Percentiles rank a stretch among this genome's conserved stretches.
Evolutionary conservation across 2,888 invertebrate species (phyloP).

Genomic region (Ectemnius lituratus): DNA sequence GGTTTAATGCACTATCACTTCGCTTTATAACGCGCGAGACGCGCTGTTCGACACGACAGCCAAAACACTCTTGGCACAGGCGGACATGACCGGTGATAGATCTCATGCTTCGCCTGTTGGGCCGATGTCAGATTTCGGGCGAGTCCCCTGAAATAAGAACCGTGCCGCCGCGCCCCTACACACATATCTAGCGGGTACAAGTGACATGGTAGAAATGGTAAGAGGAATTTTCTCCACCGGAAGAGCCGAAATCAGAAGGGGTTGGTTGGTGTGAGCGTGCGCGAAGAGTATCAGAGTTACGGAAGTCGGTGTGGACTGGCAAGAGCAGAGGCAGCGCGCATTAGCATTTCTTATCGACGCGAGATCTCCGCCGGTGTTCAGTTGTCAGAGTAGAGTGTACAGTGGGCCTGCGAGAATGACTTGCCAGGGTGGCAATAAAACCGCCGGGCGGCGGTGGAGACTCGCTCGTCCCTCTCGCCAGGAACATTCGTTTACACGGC

Average conservation of each 20-base stretch:
- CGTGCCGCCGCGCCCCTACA: background rate
- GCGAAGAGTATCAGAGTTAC: too few relatives aligned
- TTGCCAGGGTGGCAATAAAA: background rate
- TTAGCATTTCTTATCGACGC: too few relatives aligned
- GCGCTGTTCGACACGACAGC: conserved; percentile 33
- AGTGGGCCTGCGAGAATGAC: background rate
- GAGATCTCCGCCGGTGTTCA: too few relatives aligned
- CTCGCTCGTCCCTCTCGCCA: background rate
- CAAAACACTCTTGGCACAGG: conserved; percentile 44
- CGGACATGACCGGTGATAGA: conserved; percentile 42
- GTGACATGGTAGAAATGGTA: too few relatives aligned
- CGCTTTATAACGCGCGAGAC: conserved; percentile 32
- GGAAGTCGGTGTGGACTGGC: too few relatives aligned
- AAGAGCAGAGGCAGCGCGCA: too few relatives aligned
- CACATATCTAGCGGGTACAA: background rate
- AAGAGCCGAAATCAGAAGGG: too few relatives aligned
- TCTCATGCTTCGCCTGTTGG: conserved; percentile 22
- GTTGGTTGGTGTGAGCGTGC: too few relatives aligned
- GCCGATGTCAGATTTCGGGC: conserved; percentile 21
- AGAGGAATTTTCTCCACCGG: too few relatives aligned
- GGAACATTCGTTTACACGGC: conserved; percentile 39
- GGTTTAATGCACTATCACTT: conserved; percentile 40
- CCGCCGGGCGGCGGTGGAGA: background rate
- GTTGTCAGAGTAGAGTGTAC: too few relatives aligned
- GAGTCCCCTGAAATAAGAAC: conserved; percentile 12